Evolutionary conservation across 2,888 invertebrate genomes (phyloP).

Genomic region (Hirudinaria manillensis): DNA sequence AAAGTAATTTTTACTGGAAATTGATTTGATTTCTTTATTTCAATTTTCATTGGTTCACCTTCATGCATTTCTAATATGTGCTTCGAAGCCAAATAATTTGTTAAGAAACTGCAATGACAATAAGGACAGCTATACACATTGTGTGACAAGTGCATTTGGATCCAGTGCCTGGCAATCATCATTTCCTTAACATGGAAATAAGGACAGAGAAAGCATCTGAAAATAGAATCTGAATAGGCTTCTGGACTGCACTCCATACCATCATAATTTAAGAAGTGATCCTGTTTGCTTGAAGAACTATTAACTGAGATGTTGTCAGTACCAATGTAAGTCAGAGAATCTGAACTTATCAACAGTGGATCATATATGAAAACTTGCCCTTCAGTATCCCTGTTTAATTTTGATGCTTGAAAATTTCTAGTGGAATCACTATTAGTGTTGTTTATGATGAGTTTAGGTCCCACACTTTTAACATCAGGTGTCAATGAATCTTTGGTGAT

Average conservation of each 20-base stretch:
- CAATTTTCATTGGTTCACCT: conserved; percentile 19
- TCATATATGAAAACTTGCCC: conserved; percentile 24
- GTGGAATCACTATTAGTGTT: neutral
- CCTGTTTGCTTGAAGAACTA: neutral
- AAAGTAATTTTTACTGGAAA: conserved; percentile 26
- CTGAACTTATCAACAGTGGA: conserved; percentile 20
- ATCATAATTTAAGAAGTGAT: conserved; percentile 17
- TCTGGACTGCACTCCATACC: neutral
- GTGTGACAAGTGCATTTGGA: conserved; percentile 31
- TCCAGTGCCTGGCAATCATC: conserved; percentile 35
- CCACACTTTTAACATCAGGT: neutral
- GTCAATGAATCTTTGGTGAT: neutral
- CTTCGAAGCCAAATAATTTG: conserved; percentile 29
- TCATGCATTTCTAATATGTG: conserved; percentile 30
- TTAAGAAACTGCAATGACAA: conserved; percentile 29
- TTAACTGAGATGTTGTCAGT: neutral
- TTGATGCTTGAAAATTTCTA: neutral
- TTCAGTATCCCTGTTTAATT: neutral
- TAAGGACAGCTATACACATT: conserved; percentile 34
- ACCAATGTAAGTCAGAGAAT: conserved; percentile 4
- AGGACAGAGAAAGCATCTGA: conserved; percentile 35
- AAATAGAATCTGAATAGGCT: neutral
- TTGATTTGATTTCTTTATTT: conserved; percentile 30
- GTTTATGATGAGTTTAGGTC: neutral
- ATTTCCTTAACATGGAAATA: conserved; percentile 31